phyloP scores from a whole-genome alignment of 1,140 invertebrate genomes.

The Agrypnia vestita region DNA sequence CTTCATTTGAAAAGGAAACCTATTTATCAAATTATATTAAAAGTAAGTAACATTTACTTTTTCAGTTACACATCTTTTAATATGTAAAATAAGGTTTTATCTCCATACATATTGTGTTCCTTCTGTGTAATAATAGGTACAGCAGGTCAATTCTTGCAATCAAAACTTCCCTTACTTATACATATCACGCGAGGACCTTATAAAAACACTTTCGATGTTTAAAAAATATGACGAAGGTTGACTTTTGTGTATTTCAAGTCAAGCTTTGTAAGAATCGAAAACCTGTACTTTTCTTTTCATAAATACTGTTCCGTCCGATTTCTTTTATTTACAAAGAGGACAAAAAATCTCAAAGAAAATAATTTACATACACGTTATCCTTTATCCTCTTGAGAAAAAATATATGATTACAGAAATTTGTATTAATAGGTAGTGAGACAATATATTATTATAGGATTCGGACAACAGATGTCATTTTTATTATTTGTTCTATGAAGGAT shows the following conservation, averaged over 20 bases:
- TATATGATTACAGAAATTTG: too few species aligned
- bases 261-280: neutral
- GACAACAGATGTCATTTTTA: neutral
- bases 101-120: too few species aligned
- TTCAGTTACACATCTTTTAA: too few species aligned
- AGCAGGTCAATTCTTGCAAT: neutral
- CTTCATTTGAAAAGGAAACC: too few species aligned
- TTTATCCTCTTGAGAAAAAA: neutral
- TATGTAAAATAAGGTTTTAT: too few species aligned
- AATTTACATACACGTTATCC: conserved; percentile 2
- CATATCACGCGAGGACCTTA: conserved; percentile 32
- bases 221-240: conserved; percentile 37
- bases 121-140: too few species aligned
- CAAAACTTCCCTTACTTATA: conserved; percentile 18
- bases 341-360: neutral
- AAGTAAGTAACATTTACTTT: too few species aligned
- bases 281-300: conserved; percentile 5
- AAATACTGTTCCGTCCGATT: neutral
- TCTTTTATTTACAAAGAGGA: neutral
- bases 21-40: too few species aligned
- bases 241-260: conserved; percentile 21
- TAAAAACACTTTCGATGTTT: conserved; percentile 37
- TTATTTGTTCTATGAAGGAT: conserved; percentile 9
- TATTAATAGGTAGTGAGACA: too few species aligned
- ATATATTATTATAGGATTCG: too few species aligned